A percentile compares a stretch with the other conserved stretches of the same genome.
Evolutionary conservation across 2,888 invertebrate genomes (phyloP).

Genomic region (Diabrotica balteata): DNA sequence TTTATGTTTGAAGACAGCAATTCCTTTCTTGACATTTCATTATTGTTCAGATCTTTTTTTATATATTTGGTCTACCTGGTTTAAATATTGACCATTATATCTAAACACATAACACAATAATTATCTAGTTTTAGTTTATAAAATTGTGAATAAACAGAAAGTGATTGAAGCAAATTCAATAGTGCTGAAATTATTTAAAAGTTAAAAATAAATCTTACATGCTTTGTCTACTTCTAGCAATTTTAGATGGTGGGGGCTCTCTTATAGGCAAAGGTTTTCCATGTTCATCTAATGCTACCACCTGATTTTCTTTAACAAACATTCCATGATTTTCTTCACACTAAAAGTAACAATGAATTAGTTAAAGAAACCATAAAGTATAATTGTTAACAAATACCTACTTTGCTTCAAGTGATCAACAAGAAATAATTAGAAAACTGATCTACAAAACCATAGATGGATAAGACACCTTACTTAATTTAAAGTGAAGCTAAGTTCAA

Average conservation of each 20-base stretch:
- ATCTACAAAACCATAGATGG: no score
- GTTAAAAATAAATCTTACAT: conserved; percentile 48
- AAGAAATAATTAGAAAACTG: no score
- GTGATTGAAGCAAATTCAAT: not conserved
- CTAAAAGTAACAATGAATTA: conserved; percentile 60
- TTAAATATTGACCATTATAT: no score
- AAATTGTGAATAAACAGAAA: conserved; percentile 11
- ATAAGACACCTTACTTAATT: no score
- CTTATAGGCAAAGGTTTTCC: conserved; percentile 66
- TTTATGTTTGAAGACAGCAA: no score
- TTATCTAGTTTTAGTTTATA: not conserved
- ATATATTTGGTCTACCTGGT: no score
- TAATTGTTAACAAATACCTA: no score
- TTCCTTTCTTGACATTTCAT: no score
- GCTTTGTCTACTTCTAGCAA: conserved; percentile 53
- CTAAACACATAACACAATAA: no score
- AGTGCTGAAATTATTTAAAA: not conserved
- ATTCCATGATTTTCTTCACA: conserved; percentile 94
- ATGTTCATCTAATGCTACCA: conserved; percentile 75
- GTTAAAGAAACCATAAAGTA: not conserved
- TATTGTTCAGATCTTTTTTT: no score
- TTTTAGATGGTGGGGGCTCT: conserved; percentile 44
- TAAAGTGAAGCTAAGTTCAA: no score
- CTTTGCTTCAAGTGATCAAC: no score
- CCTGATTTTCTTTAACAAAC: conserved; percentile 90